Conservation (phyloP, 2,888 invertebrate species). For the Gonocerus acuteangulatus region DNA sequence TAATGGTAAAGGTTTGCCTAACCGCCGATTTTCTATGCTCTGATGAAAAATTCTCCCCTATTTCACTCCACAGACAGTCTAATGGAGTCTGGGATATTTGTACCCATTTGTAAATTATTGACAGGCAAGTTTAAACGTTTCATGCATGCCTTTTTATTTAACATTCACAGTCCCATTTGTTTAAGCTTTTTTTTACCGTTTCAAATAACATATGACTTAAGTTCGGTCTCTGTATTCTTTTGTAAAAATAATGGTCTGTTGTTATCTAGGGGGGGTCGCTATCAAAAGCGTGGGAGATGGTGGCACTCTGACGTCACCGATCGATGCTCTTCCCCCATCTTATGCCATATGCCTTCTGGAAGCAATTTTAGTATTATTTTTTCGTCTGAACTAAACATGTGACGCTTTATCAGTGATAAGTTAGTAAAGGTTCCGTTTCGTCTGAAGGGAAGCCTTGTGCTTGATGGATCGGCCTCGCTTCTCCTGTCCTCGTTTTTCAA, state of each 20-base stretch:
- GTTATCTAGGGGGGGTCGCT: background rate
- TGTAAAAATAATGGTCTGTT: background rate
- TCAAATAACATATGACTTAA: too few relatives aligned
- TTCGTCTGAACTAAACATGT: conserved; percentile 4
- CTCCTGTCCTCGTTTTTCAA: background rate
- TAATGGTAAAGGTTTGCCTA: too few relatives aligned
- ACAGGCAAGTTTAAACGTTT: too few relatives aligned
- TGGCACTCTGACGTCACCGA: conserved; percentile 12
- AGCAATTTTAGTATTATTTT: background rate
- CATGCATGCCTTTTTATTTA: too few relatives aligned
- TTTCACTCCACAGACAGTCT: too few relatives aligned
- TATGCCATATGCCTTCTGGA: conserved; percentile 15
- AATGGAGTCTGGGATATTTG: too few relatives aligned
- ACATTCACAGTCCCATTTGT: too few relatives aligned
- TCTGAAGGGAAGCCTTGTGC: background rate
- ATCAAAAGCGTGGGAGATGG: background rate
- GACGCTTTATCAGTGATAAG: background rate
- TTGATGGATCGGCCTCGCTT: conserved; percentile 3
- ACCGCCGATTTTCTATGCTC: too few relatives aligned
- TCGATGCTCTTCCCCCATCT: conserved; percentile 6
- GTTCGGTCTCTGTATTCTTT: too few relatives aligned
- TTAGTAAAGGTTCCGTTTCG: background rate
- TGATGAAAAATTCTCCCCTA: too few relatives aligned
- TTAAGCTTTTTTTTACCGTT: too few relatives aligned
- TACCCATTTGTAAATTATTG: too few relatives aligned